Conservation (phyloP, 2,888 invertebrate species). For the Tipula vernalis region DNA sequence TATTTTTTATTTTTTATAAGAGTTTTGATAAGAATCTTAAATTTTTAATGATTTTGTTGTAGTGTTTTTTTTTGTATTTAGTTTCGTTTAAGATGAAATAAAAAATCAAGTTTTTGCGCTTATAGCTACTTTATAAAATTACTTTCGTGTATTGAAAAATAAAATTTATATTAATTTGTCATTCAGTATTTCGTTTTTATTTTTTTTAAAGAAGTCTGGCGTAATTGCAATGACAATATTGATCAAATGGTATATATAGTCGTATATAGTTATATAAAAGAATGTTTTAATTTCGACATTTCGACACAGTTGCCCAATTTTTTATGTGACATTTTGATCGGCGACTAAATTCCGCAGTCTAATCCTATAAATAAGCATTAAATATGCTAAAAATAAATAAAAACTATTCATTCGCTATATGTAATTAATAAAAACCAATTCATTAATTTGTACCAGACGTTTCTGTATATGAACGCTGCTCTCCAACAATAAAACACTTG, state of each 20-base stretch:
- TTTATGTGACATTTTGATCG: not conserved
- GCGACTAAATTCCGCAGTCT: not conserved
- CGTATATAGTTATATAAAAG: no score
- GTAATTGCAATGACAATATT: not conserved
- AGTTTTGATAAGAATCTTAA: slow-evolving; percentile 7
- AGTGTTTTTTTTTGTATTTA: not conserved
- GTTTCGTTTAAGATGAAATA: not conserved
- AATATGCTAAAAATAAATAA: not conserved
- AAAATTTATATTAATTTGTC: slow-evolving; percentile 6
- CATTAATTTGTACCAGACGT: not conserved
- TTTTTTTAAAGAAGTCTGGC: not conserved
- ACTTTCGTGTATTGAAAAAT: not conserved
- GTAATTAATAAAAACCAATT: not conserved
- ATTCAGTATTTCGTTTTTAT: slow-evolving; percentile 6
- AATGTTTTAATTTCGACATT: not conserved
- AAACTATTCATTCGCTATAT: not conserved
- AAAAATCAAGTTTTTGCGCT: not conserved
- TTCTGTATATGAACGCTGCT: not conserved
- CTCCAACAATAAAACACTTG: not conserved
- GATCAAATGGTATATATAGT: not conserved
- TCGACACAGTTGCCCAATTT: not conserved
- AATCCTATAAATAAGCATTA: not conserved
- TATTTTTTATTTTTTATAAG: not conserved
- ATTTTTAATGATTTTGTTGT: not conserved
- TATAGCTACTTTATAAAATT: not conserved